Conservation (phyloP, 2,888 invertebrate genomes). For the Perizoma affinitatum region DNA sequence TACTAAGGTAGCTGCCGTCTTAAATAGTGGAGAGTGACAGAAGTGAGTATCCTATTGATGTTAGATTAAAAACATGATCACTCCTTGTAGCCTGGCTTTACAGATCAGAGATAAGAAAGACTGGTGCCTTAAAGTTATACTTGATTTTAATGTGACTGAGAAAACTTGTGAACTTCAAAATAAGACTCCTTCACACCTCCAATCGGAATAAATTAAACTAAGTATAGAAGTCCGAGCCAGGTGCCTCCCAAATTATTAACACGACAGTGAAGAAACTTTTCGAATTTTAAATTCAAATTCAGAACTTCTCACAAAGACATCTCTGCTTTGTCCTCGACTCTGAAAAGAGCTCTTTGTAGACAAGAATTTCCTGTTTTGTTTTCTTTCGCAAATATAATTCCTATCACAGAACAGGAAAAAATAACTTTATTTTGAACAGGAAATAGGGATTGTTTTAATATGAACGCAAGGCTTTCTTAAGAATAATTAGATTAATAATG, state of each 20-base stretch:
- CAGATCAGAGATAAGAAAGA: too few relatives aligned
- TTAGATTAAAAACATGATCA: too few relatives aligned
- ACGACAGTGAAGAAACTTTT: conserved; percentile 60
- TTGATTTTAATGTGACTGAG: too few relatives aligned
- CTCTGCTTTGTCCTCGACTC: conserved; percentile 35
- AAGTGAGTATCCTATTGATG: too few relatives aligned
- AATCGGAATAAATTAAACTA: conserved; percentile 29
- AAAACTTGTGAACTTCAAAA: conserved; percentile 9
- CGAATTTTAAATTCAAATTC: conserved; percentile 77
- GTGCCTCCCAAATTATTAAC: conserved; percentile 75
- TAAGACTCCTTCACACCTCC: conserved; percentile 25
- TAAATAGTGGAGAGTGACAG: too few relatives aligned
- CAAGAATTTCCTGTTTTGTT: conserved; percentile 45
- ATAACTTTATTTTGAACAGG: conserved; percentile 29
- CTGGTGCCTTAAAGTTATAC: too few relatives aligned
- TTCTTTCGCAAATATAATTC: conserved; percentile 39
- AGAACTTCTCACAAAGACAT: conserved; percentile 49
- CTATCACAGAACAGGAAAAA: conserved; percentile 30
- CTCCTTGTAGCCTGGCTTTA: too few relatives aligned
- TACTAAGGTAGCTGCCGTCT: too few relatives aligned
- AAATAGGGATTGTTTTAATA: conserved; percentile 25
- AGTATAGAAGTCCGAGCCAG: conserved; percentile 48
- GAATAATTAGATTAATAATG: conserved; percentile 19
- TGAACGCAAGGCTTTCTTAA: conserved; percentile 10
- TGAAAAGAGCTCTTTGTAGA: conserved; percentile 42